Evolutionary conservation across 2,797 vertebrate species (phyloP), one percentile per base, ranked within the genome.

Genomic region (Spinibarbus caldwelli): DNA sequence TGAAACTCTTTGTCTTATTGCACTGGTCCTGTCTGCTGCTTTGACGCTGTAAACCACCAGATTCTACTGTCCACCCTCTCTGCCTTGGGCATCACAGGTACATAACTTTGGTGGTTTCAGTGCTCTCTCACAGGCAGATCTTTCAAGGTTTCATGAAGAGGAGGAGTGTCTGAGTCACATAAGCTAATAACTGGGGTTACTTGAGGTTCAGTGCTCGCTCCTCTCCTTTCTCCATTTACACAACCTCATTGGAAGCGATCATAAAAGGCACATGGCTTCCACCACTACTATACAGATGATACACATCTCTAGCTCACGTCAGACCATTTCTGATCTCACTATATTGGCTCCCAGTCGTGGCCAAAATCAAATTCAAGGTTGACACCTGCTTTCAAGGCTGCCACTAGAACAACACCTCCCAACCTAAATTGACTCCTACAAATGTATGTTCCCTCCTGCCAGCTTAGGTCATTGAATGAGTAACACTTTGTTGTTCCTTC

Each of bases 151-250:
- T 68, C 34, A 68, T 14, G 49, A 19, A 57, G 8, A 36, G 21
- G 19, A 54, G 5, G 23, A 54, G 49, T 57, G 45, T 76, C 26
- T 76, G 26, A 62, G 57, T 78, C 76, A 78, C 54, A 78, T 15
- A 19, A 43, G 49, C 34, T 62, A 62, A 59, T 34, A 14, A 17
- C 6, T 43, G 19, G 36, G 38, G 29, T 64, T 64, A 64, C 14
- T 31, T 31, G 15, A 17, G 62, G 29, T 64, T 64, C 29, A 31
- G 14, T 64, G 29, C 62, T 64, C 3, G 29, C 62, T 64, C 29
- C 62, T 64, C 29, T 64, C 14, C 62, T 31, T 64, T 29, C 1
- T 64, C 59, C 14, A 64, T 15, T 64, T 64, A 64, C 59, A 64
- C 12, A 64, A 64, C 26, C 5, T 64, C 5, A 15, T 7, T 31